These are phyloP conservation scores for Drosophila meridionalis DNA, from an alignment of 2,888 invertebrate genomes.

Conservation along the genomic window DNA sequence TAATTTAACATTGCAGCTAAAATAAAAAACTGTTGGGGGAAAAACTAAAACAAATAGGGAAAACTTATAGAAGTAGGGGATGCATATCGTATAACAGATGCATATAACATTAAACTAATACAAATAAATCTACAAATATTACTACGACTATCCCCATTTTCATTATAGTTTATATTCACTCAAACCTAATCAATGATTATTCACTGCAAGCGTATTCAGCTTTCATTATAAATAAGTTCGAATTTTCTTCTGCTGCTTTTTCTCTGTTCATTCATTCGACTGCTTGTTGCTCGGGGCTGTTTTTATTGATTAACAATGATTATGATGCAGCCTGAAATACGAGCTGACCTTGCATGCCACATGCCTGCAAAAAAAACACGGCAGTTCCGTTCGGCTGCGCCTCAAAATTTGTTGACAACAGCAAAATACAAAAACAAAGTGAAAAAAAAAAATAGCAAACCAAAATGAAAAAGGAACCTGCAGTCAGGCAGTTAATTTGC, in stretches of 20 bases:
- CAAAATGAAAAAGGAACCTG: slow-evolving; percentile 8
- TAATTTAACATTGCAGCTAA: not conserved
- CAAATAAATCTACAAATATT: not conserved
- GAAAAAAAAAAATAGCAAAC: not conserved
- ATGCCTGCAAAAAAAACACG: slow-evolving; percentile 26
- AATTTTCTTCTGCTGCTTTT: not conserved
- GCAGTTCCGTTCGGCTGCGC: slow-evolving; percentile 35
- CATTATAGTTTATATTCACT: not conserved
- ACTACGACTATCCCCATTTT: not conserved
- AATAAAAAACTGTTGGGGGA: not conserved
- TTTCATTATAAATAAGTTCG: not conserved
- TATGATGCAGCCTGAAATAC: slow-evolving; percentile 50
- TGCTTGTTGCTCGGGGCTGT: slow-evolving; percentile 26
- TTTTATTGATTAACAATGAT: slow-evolving; percentile 60
- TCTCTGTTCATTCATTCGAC: not conserved
- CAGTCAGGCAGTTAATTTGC: slow-evolving; percentile 66
- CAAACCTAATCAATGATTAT: not conserved
- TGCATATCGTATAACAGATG: not conserved
- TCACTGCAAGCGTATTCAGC: not conserved
- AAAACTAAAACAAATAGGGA: not conserved
- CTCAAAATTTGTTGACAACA: slow-evolving; percentile 55
- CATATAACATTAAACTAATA: too few relatives aligned
- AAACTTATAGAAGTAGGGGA: not conserved
- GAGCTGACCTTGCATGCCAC: slow-evolving; percentile 60
- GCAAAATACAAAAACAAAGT: slow-evolving; percentile 23